Conservation (phyloP, 2,113 vertebrate species). For the Halichoeres trimaculatus region DNA sequence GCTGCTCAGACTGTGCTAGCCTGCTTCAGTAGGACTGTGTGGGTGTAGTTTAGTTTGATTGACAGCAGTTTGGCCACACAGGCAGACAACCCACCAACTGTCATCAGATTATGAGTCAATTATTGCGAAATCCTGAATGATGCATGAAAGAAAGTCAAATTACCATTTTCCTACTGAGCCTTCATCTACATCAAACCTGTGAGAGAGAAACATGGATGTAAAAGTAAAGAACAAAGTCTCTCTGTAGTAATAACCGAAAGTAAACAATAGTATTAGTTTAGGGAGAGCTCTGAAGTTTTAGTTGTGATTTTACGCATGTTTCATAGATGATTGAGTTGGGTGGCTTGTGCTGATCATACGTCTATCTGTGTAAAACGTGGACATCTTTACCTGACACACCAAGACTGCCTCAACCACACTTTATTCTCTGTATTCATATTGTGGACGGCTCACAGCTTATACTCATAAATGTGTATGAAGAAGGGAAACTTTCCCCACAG, state of each 20-base stretch:
- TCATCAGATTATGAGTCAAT: neutral
- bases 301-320: neutral
- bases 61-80: neutral
- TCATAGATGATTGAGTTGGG: neutral
- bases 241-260: neutral
- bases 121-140: slow-evolving; percentile 3
- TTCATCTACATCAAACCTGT: neutral
- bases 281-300: neutral
- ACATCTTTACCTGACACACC: neutral
- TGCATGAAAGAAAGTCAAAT: neutral
- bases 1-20: neutral
- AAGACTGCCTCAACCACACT: neutral
- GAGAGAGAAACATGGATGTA: neutral
- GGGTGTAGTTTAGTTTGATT: slow-evolving; percentile 10
- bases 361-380: neutral
- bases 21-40: slow-evolving; percentile 4
- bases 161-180: neutral
- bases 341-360: neutral
- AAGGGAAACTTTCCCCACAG: too few relatives aligned
- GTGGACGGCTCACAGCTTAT: neutral
- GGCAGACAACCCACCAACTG: slow-evolving; percentile 13
- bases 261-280: neutral
- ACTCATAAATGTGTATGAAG: neutral
- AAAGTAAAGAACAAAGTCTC: slow-evolving; percentile 1
- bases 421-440: neutral